phyloP scores from a whole-genome alignment of 92 coral and sea anemone genomes.

The Umimayanthus kanabou region DNA sequence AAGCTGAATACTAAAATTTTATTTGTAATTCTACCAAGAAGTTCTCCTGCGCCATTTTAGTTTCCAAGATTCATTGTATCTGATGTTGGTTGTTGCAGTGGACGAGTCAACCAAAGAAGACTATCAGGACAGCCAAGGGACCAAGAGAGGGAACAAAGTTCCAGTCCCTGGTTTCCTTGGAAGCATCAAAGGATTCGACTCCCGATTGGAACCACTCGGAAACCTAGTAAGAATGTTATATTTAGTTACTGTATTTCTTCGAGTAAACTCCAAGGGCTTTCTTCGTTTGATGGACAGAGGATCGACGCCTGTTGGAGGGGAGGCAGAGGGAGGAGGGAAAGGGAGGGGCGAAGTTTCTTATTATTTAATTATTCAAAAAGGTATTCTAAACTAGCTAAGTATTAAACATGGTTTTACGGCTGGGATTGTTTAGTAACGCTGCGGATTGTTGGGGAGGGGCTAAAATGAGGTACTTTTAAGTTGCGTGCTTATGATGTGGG shows the following conservation, averaged over 20 bases:
- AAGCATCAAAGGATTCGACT: slow-evolving; percentile 15
- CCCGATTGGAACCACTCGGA: not conserved
- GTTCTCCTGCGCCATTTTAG: not conserved
- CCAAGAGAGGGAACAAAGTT: not conserved
- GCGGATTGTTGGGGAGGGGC: too few relatives aligned
- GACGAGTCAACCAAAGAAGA: not conserved
- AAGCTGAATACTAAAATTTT: too few relatives aligned
- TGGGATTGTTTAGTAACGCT: too few relatives aligned
- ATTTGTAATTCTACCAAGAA: not conserved
- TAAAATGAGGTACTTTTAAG: too few relatives aligned
- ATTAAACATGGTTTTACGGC: too few relatives aligned
- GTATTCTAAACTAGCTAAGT: not conserved
- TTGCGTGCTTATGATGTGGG: too few relatives aligned
- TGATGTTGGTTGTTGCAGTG: not conserved
- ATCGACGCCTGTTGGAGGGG: too few relatives aligned
- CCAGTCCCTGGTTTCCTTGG: slow-evolving; percentile 7
- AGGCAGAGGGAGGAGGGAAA: not conserved
- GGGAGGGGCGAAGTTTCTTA: not conserved
- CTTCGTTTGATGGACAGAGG: too few relatives aligned
- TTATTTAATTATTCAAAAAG: not conserved
- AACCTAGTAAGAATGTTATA: not conserved
- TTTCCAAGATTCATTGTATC: not conserved
- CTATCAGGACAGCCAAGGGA: not conserved
- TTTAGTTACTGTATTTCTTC: not conserved
- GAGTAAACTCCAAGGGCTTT: not conserved